These are phyloP conservation scores for Pluvialis apricaria DNA, from an alignment of 2,113 vertebrate genomes.

Conservation along the genomic window DNA sequence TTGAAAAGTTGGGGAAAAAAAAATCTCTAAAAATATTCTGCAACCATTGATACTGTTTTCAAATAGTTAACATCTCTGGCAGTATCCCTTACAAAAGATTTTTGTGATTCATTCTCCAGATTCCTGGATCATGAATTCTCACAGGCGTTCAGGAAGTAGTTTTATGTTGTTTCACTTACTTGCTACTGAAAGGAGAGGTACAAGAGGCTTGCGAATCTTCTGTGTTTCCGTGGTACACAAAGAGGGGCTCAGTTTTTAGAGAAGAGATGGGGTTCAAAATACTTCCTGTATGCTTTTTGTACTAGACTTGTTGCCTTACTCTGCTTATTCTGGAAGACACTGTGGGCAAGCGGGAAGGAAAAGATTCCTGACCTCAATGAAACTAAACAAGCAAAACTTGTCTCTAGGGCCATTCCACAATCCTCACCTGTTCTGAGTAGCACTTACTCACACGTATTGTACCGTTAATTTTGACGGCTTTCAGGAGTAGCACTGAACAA, in stretches of 20 bases:
- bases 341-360: not conserved
- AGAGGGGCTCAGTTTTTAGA: not conserved
- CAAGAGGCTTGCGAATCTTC: not conserved
- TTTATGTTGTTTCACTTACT: not conserved
- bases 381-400: slow-evolving; percentile 1
- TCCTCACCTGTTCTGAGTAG: not conserved
- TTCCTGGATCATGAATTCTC: not conserved
- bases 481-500: not conserved
- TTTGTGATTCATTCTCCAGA: not conserved
- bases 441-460: not conserved
- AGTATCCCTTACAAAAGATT: not conserved
- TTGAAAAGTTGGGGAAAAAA: not conserved
- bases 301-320: not conserved
- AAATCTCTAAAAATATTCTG: not conserved
- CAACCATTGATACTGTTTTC: not conserved
- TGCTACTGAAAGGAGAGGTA: not conserved
- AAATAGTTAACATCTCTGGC: not conserved
- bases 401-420: not conserved
- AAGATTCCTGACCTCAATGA: not conserved
- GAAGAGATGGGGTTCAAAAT: not conserved
- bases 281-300: not conserved
- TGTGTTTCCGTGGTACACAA: not conserved
- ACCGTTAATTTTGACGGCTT: not conserved
- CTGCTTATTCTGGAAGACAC: not conserved
- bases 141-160: not conserved